These are phyloP conservation scores for Cynopterus sphinx DNA, from an alignment of 2,797 vertebrate genomes.

Conservation along the genomic window DNA sequence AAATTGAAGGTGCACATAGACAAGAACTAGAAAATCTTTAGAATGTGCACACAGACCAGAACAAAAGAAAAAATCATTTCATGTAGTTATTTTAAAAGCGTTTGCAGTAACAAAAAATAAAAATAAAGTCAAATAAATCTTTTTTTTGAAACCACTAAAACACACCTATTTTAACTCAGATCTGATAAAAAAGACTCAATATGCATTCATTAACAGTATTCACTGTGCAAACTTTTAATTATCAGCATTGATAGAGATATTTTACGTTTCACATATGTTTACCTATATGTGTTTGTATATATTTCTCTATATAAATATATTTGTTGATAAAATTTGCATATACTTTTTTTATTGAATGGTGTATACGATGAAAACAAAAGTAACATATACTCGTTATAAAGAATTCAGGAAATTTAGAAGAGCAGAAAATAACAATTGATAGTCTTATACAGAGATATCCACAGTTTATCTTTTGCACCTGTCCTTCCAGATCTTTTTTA, in stretches of 20 bases:
- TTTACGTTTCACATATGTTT: not conserved
- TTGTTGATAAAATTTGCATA: not conserved
- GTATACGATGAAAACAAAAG: constrained; percentile 8
- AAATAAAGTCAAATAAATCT: not conserved
- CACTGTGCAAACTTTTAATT: not conserved
- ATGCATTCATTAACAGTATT: not conserved
- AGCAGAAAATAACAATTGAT: constrained; percentile 30
- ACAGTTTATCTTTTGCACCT: not conserved
- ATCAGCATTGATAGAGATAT: not conserved
- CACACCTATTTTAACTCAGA: not conserved
- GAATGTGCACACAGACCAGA: not conserved
- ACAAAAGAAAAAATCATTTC: not conserved
- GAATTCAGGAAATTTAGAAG: constrained; percentile 19
- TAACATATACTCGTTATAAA: not conserved
- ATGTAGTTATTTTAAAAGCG: not conserved
- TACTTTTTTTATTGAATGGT: not conserved
- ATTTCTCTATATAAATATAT: not conserved
- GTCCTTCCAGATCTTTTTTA: not conserved
- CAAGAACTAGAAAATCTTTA: not conserved
- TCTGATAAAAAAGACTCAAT: constrained; percentile 22
- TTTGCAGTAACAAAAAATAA: constrained; percentile 10
- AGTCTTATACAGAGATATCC: not conserved
- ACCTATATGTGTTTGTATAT: not conserved
- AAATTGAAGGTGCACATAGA: not conserved
- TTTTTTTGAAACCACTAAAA: not conserved